These are phyloP conservation scores for Eupithecia dodoneata DNA, from an alignment of 2,888 invertebrate genomes.

Conservation along the genomic window DNA sequence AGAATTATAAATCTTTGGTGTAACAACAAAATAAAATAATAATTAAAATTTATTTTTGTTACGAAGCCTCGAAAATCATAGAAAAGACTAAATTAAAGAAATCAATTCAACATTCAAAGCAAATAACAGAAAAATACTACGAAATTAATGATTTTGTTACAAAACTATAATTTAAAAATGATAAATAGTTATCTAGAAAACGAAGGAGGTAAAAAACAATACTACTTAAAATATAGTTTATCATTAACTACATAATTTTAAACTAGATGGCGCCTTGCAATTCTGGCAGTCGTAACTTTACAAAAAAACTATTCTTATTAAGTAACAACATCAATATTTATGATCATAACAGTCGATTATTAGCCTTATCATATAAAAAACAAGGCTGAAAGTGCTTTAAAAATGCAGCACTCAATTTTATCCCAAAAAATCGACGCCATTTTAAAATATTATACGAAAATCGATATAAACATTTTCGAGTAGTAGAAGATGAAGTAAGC, in stretches of 20 bases:
- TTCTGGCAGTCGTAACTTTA: slow-evolving; percentile 2
- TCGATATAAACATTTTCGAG: slow-evolving; percentile 41
- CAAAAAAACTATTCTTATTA: neutral
- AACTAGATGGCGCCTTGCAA: neutral
- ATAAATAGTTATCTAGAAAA: neutral
- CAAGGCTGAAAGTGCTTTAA: neutral
- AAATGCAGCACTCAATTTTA: neutral
- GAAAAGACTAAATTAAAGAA: neutral
- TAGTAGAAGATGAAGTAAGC: slow-evolving; percentile 61
- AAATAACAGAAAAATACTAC: neutral
- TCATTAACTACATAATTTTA: neutral
- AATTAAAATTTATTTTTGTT: neutral
- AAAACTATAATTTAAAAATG: neutral
- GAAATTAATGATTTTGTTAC: neutral
- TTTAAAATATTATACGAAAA: slow-evolving; percentile 25
- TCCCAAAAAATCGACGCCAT: neutral
- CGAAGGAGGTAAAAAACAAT: neutral
- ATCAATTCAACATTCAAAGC: neutral
- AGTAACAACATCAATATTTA: neutral
- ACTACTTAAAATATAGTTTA: neutral
- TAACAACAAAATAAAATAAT: slow-evolving; percentile 23
- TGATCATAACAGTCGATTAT: neutral
- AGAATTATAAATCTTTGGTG: slow-evolving; percentile 25
- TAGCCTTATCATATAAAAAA: neutral
- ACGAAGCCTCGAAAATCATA: neutral